Evolutionary conservation across 2,888 invertebrate genomes (phyloP).

Genomic region (Epistrophe eligans): DNA sequence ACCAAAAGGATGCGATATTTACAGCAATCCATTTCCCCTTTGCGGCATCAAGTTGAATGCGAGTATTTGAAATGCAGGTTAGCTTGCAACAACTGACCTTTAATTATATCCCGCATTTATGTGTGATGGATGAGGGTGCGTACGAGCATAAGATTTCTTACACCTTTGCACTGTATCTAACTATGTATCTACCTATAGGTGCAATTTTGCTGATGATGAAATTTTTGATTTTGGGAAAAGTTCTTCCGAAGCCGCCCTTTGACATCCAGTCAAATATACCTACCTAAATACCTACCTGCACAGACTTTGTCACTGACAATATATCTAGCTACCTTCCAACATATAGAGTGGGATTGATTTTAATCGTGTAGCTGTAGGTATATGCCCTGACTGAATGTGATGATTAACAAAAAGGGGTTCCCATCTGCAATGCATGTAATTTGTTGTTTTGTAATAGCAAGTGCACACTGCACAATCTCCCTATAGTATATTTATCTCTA

Average conservation of each 20-base stretch:
- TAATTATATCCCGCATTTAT: slow-evolving; percentile 61
- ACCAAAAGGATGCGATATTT: slow-evolving; percentile 62
- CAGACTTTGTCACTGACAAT: background rate
- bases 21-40: slow-evolving; percentile 25
- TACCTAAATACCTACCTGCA: background rate
- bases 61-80: slow-evolving; percentile 51
- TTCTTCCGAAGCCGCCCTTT: background rate
- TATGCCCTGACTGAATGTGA: slow-evolving; percentile 4
- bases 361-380: slow-evolving; percentile 9
- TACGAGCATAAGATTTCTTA: slow-evolving; percentile 11
- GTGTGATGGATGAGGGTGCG: slow-evolving; percentile 27
- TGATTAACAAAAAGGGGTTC: slow-evolving; percentile 30
- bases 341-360: slow-evolving; percentile 23
- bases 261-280: background rate
- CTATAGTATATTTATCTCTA: background rate
- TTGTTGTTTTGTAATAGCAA: slow-evolving; percentile 39
- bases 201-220: slow-evolving; percentile 9
- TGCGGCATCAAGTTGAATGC: background rate
- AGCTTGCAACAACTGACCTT: slow-evolving; percentile 57
- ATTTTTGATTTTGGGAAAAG: slow-evolving; percentile 20
- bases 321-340: background rate
- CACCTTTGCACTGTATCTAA: background rate
- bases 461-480: slow-evolving; percentile 31
- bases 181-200: background rate
- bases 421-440: slow-evolving; percentile 35